Evolutionary conservation across 2,888 invertebrate genomes (phyloP).

Genomic region (Apeira syringaria): DNA sequence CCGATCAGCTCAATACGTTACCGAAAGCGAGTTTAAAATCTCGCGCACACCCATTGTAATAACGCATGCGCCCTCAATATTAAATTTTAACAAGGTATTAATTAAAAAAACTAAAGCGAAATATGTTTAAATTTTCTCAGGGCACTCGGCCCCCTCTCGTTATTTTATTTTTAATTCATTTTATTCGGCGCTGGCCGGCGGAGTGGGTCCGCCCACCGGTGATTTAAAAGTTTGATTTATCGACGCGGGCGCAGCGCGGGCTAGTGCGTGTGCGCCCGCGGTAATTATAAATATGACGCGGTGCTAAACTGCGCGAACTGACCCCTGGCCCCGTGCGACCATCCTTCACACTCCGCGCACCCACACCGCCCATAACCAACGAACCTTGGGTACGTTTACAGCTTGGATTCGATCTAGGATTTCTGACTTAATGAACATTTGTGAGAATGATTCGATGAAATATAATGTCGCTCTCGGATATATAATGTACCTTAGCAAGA

Average conservation of each 20-base stretch:
- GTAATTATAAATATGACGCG: conserved; percentile 83
- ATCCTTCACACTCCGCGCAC: conserved; percentile 48
- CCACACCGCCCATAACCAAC: conserved; percentile 13
- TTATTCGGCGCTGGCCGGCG: conserved; percentile 79
- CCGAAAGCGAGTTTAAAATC: conserved; percentile 76
- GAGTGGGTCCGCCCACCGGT: conserved; percentile 77
- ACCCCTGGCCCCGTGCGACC: conserved; percentile 63
- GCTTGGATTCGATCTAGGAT: not conserved
- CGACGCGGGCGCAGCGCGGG: conserved; percentile 63
- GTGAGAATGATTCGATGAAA: too few relatives aligned
- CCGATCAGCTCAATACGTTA: conserved; percentile 73
- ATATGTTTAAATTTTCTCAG: conserved; percentile 81
- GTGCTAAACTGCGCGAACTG: conserved; percentile 79
- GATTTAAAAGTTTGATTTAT: conserved; percentile 84
- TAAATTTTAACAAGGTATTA: conserved; percentile 84
- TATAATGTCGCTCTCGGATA: too few relatives aligned
- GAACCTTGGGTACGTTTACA: conserved; percentile 1
- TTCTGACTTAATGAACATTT: not conserved
- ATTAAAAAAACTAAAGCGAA: conserved; percentile 84
- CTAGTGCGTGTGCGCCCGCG: conserved; percentile 51
- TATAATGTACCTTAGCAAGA: too few relatives aligned
- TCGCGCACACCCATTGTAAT: conserved; percentile 82
- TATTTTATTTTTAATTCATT: conserved; percentile 82
- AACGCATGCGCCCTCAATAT: conserved; percentile 81
- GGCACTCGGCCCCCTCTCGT: conserved; percentile 69